Evolutionary conservation across 2,113 vertebrate species (phyloP).

Genomic region (Orthonyx spaldingii): DNA sequence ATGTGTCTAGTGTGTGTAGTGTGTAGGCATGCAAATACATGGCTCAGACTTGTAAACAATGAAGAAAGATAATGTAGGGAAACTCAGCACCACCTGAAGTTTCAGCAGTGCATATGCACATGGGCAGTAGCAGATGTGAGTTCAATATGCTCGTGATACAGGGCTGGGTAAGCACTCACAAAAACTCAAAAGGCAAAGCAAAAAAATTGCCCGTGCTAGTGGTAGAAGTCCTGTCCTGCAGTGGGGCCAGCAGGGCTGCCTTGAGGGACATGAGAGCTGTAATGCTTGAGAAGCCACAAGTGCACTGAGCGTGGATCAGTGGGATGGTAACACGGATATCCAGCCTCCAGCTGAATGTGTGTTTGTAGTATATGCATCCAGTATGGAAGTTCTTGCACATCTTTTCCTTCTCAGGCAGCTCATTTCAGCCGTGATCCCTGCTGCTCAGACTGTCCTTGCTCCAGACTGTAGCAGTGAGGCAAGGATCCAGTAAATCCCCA

Average conservation of each 20-base stretch:
- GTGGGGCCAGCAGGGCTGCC: neutral
- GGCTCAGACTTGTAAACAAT: neutral
- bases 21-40: neutral
- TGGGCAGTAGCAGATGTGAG: neutral
- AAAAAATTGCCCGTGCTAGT: accelerated
- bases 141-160: neutral
- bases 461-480: neutral
- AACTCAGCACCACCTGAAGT: neutral
- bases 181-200: neutral
- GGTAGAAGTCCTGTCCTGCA: neutral
- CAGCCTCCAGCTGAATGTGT: neutral
- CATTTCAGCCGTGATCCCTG: accelerated
- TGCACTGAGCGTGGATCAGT: accelerated
- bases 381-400: neutral
- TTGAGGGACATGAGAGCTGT: neutral
- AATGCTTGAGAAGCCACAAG: neutral
- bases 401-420: neutral
- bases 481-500: neutral
- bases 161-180: neutral
- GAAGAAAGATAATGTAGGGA: neutral
- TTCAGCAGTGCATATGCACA: too few relatives aligned
- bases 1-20: neutral
- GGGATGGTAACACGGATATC: neutral
- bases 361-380: accelerated
- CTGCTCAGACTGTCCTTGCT: neutral